Conservation (phyloP, 2,113 vertebrate species). For the Elachura formosa region DNA sequence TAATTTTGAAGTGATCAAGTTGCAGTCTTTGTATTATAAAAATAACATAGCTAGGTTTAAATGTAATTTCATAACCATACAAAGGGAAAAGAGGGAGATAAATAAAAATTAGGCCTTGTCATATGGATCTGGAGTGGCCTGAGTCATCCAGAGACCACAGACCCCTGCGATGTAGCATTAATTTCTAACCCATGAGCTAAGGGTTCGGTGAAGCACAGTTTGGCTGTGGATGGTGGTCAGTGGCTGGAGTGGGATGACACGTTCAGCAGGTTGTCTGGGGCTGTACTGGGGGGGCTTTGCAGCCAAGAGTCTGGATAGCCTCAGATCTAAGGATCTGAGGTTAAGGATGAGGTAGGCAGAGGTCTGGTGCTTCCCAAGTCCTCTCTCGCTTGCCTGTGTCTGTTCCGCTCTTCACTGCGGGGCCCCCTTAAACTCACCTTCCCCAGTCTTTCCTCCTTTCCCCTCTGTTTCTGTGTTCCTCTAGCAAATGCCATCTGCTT, state of each 20-base stretch:
- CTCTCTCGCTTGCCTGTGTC: background rate
- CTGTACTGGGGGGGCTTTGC: background rate
- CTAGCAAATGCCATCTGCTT: background rate
- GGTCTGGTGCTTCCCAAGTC: background rate
- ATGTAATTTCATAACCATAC: background rate
- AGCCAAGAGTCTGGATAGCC: background rate
- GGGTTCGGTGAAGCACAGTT: background rate
- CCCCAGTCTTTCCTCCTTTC: background rate
- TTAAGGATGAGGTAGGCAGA: background rate
- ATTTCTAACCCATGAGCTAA: background rate
- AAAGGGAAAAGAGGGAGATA: background rate
- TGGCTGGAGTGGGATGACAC: background rate
- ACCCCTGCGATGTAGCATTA: background rate
- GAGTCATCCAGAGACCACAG: background rate
- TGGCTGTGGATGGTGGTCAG: background rate
- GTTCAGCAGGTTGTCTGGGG: background rate
- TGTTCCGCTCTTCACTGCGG: background rate
- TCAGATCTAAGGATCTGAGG: background rate
- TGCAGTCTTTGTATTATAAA: background rate
- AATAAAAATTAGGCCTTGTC: background rate
- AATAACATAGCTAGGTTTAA: background rate
- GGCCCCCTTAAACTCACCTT: background rate
- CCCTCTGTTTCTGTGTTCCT: background rate
- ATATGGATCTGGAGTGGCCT: background rate
- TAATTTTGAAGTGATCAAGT: background rate